Evolutionary conservation across 1,140 invertebrate genomes (phyloP).

Genomic region (Glossosoma conforme): DNA sequence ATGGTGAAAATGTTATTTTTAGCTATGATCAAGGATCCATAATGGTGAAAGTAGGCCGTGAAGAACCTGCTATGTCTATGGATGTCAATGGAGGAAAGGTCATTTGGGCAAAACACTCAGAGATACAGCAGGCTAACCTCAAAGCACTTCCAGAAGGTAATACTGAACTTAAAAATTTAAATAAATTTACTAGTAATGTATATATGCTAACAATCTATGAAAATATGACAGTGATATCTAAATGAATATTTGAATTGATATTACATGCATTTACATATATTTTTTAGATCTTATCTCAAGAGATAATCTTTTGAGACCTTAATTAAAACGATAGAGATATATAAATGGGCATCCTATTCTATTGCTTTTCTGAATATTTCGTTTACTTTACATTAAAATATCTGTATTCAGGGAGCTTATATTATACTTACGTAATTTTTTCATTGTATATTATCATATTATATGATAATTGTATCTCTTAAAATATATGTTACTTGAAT

Average conservation of each 20-base stretch:
- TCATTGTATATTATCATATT: no score
- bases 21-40: constrained; percentile 97
- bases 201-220: not conserved
- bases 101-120: constrained; percentile 96
- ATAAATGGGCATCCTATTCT: no score
- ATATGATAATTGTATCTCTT: no score
- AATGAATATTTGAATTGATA: not conserved
- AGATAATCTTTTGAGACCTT: no score
- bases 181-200: not conserved
- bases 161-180: constrained; percentile 27
- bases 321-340: no score
- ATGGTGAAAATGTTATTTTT: constrained; percentile 26
- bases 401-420: no score
- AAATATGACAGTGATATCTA: not conserved
- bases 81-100: constrained; percentile 97
- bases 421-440: no score
- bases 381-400: no score
- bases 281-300: no score
- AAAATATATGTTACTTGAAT: no score
- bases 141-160: constrained; percentile 73
- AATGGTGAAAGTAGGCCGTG: constrained; percentile 94
- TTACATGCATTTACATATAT: not conserved
- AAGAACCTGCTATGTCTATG: constrained; percentile 99
- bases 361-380: no score
- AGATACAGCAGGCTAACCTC: constrained; percentile 96